Evolutionary conservation across 2,888 invertebrate genomes (phyloP).

Genomic region (Brenthis ino): DNA sequence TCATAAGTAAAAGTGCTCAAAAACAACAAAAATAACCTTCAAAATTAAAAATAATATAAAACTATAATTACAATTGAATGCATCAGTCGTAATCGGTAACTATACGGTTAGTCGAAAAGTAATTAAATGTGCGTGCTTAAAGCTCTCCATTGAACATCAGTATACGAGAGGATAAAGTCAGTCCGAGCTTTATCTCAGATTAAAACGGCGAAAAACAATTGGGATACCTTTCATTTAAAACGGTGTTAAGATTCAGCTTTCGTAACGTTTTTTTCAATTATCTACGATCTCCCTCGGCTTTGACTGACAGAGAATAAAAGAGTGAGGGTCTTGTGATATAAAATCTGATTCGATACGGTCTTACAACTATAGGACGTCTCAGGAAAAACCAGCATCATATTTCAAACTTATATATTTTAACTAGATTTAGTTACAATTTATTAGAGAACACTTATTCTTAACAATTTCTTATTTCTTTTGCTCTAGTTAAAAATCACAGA

Average conservation of each 20-base stretch:
- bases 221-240: conserved; percentile 77
- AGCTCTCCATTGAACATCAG: conserved; percentile 41
- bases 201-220: conserved; percentile 72
- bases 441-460: too few species aligned
- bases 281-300: conserved; percentile 58
- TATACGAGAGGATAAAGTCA: conserved; percentile 65
- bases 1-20: too few species aligned
- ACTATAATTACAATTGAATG: too few species aligned
- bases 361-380: too few species aligned
- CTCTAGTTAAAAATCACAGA: too few species aligned
- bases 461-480: too few species aligned
- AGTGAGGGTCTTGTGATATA: neutral
- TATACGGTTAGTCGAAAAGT: conserved; percentile 42
- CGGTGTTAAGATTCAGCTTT: conserved; percentile 70
- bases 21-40: too few species aligned
- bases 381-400: too few species aligned
- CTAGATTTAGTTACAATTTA: too few species aligned
- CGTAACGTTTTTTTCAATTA: conserved; percentile 61
- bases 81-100: neutral
- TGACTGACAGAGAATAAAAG: conserved; percentile 13
- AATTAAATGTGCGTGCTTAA: conserved; percentile 57
- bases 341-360: too few species aligned
- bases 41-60: too few species aligned
- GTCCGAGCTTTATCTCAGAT: conserved; percentile 71
- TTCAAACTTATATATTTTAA: too few species aligned